phyloP scores from a whole-genome alignment of 2,888 invertebrate genomes.

The Acrobasis consociella region DNA sequence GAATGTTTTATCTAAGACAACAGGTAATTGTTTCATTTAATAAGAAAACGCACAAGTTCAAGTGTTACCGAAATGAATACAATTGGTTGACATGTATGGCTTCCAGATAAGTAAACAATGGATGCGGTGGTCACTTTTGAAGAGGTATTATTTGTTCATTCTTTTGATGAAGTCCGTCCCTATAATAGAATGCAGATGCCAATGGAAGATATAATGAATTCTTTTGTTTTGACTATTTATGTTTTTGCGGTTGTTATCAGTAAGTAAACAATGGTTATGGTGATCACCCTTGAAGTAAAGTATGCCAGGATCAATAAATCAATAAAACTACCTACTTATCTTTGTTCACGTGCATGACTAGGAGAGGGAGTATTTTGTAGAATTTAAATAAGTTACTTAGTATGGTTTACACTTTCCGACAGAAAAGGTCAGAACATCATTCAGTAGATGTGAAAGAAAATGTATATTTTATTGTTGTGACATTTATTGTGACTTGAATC shows the following conservation, averaged over 20 bases:
- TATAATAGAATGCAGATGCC: slow-evolving; percentile 1
- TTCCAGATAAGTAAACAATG: too few relatives aligned
- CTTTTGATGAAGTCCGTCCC: too few relatives aligned
- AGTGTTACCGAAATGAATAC: too few relatives aligned
- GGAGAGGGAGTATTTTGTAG: slow-evolving; percentile 10
- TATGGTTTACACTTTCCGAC: slow-evolving; percentile 4
- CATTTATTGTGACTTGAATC: slow-evolving; percentile 8
- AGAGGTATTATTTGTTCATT: too few relatives aligned
- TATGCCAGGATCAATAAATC: slow-evolving; percentile 8
- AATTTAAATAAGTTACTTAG: slow-evolving; percentile 10
- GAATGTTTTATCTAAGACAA: too few relatives aligned
- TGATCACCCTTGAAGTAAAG: too few relatives aligned
- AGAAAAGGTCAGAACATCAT: slow-evolving; percentile 8
- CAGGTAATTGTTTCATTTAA: too few relatives aligned
- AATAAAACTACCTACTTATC: slow-evolving; percentile 9
- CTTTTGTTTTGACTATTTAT: slow-evolving; percentile 7
- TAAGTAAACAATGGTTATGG: slow-evolving; percentile 6
- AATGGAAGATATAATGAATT: slow-evolving; percentile 6
- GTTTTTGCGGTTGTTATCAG: slow-evolving; percentile 4
- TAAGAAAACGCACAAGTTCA: too few relatives aligned
- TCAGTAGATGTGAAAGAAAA: slow-evolving; percentile 8
- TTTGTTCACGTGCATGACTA: slow-evolving; percentile 6
- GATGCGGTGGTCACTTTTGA: too few relatives aligned
- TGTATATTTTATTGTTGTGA: slow-evolving; percentile 8
- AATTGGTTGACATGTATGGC: too few relatives aligned